Percentiles rank a stretch among this genome's conserved stretches.
Evolutionary conservation across 2,888 invertebrate species (phyloP).

Genomic region (Thyatira batis): DNA sequence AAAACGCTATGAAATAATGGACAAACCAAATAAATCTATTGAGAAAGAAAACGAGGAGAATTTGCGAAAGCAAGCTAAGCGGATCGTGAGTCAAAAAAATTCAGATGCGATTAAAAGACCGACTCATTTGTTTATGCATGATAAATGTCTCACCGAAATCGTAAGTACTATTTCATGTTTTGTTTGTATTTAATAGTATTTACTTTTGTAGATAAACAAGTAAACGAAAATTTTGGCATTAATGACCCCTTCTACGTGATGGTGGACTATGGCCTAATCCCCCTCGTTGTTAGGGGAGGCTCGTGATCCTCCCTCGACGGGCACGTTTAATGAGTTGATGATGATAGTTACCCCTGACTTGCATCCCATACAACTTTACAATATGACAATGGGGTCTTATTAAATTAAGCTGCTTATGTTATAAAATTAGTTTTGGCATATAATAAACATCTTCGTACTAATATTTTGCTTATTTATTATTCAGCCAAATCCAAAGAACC

Average conservation of each 20-base stretch:
- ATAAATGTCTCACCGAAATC: conserved; percentile 80
- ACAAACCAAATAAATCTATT: conserved; percentile 27
- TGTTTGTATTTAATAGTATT: too few relatives aligned
- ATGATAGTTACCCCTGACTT: too few relatives aligned
- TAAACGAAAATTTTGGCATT: not conserved
- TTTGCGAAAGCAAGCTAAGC: conserved; percentile 65
- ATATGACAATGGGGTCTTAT: too few relatives aligned
- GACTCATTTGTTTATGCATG: conserved; percentile 82
- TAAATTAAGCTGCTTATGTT: too few relatives aligned
- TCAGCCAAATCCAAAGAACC: conserved; percentile 63
- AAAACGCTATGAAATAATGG: conserved; percentile 29
- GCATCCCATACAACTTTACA: too few relatives aligned
- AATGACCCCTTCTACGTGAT: conserved; percentile 36
- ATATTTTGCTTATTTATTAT: conserved; percentile 39
- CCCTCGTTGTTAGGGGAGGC: too few relatives aligned
- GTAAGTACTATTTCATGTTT: too few relatives aligned
- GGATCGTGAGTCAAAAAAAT: conserved; percentile 54
- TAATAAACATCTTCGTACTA: too few relatives aligned
- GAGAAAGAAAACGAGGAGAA: conserved; percentile 53
- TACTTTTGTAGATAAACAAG: not conserved
- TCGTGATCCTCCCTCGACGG: too few relatives aligned
- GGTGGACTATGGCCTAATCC: too few relatives aligned
- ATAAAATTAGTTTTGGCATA: too few relatives aligned
- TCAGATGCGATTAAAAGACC: conserved; percentile 49
- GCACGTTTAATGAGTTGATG: too few relatives aligned